A percentile compares a stretch with the other conserved stretches of the same genome.
Conservation (phyloP, 2,888 invertebrate genomes). For the Brenthis daphne region DNA sequence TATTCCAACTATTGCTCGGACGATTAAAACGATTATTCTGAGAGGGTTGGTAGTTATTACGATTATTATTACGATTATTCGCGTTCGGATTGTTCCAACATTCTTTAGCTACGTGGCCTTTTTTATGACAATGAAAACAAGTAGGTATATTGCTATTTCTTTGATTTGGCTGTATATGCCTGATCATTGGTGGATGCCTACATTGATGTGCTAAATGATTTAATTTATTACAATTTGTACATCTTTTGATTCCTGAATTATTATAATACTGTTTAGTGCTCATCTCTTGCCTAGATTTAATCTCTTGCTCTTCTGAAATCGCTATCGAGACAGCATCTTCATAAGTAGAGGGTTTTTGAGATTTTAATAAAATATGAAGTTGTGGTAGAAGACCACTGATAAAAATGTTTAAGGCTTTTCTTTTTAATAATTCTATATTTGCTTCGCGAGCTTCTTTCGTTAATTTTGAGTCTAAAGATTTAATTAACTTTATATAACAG, state of each 20-base stretch:
- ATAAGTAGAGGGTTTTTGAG: constrained; percentile 45
- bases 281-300: constrained; percentile 42
- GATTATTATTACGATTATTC: no score
- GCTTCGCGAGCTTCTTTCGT: constrained; percentile 38
- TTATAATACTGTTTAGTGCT: constrained; percentile 15
- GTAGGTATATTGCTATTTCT: no score
- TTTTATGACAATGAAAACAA: no score
- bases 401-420: constrained; percentile 48
- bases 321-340: constrained; percentile 44
- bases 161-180: no score
- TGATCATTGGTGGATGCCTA: constrained; percentile 23
- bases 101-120: no score
- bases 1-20: constrained; percentile 4
- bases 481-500: constrained; percentile 36
- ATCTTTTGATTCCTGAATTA: constrained; percentile 16
- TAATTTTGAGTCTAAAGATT: constrained; percentile 30
- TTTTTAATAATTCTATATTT: constrained; percentile 44
- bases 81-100: no score
- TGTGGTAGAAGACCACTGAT: constrained; percentile 46
- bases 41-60: no score
- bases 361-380: constrained; percentile 47
- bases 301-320: constrained; percentile 44
- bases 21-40: constrained; percentile 21
- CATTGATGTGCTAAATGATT: constrained; percentile 36
- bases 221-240: constrained; percentile 34